A percentile compares a stretch with the other conserved stretches of the same genome.
These are phyloP conservation scores for Agrypnus murinus DNA, from an alignment of 2,888 invertebrate genomes.

Conservation along the genomic window DNA sequence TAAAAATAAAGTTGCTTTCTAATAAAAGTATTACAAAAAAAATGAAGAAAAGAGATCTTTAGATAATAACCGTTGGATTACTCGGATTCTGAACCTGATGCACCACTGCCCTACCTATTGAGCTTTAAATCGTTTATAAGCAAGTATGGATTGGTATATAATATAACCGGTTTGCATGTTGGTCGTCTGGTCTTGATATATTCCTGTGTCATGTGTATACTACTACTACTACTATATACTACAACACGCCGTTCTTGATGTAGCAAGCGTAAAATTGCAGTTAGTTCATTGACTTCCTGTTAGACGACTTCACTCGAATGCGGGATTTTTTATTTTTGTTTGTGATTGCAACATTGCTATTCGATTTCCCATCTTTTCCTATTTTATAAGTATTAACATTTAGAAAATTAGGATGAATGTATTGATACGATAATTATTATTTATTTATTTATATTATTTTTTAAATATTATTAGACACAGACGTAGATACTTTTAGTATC, in stretches of 20 bases:
- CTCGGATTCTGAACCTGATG: neutral
- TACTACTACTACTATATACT: neutral
- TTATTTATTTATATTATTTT: no score
- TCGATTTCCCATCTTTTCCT: no score
- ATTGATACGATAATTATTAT: no score
- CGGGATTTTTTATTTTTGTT: neutral
- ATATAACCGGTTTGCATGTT: slow-evolving; percentile 14
- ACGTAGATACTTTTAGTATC: no score
- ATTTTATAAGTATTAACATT: no score
- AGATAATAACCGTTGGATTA: no score
- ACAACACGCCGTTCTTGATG: slow-evolving; percentile 30
- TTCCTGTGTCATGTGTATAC: neutral
- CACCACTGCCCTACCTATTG: slow-evolving; percentile 16
- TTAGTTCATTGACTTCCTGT: slow-evolving; percentile 41
- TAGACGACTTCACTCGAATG: neutral
- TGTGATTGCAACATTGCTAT: no score
- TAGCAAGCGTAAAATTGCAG: slow-evolving; percentile 37
- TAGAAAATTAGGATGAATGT: no score
- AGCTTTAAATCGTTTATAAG: slow-evolving; percentile 5
- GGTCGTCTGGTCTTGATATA: neutral
- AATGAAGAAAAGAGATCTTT: no score
- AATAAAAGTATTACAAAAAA: no score
- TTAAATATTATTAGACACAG: no score
- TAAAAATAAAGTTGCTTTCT: no score
- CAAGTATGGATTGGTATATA: slow-evolving; percentile 14